Evolutionary conservation across 2,113 vertebrate genomes (phyloP).

Genomic region (Myrmecophaga tridactyla): DNA sequence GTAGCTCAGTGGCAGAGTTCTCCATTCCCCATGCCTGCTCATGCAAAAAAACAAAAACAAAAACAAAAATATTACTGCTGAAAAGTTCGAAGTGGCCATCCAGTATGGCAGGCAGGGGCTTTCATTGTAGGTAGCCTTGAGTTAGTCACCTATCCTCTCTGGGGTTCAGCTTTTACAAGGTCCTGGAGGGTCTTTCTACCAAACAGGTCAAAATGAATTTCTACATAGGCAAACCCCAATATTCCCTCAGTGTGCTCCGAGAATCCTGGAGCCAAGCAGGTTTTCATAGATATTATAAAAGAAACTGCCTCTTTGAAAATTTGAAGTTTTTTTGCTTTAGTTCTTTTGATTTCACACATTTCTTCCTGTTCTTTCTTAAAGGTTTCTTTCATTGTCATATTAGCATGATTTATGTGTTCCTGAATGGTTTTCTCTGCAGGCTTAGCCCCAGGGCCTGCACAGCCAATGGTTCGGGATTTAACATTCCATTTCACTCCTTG

Average conservation of each 20-base stretch:
- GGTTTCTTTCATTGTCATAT: neutral
- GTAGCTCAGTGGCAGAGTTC: no score
- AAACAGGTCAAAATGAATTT: neutral
- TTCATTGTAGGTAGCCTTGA: neutral
- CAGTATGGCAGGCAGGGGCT: neutral
- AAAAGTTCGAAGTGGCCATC: neutral
- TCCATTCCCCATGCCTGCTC: no score
- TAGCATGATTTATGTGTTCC: neutral
- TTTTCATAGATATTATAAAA: neutral
- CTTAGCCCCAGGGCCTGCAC: neutral
- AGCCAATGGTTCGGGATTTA: neutral
- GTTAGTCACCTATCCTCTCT: neutral
- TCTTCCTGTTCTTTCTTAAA: neutral
- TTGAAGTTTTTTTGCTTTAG: neutral
- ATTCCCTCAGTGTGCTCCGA: accelerated
- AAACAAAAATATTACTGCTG: no score
- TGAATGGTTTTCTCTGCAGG: neutral
- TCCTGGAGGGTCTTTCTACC: neutral
- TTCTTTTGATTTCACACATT: neutral
- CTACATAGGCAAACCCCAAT: neutral
- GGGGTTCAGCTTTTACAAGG: neutral
- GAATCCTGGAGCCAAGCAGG: neutral
- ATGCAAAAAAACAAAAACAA: no score
- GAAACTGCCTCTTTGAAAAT: neutral
- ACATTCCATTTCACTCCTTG: neutral